Percentiles rank a stretch among this genome's conserved stretches.
Evolutionary conservation across 2,113 vertebrate species (phyloP).

Genomic region (Labrus mixtus): DNA sequence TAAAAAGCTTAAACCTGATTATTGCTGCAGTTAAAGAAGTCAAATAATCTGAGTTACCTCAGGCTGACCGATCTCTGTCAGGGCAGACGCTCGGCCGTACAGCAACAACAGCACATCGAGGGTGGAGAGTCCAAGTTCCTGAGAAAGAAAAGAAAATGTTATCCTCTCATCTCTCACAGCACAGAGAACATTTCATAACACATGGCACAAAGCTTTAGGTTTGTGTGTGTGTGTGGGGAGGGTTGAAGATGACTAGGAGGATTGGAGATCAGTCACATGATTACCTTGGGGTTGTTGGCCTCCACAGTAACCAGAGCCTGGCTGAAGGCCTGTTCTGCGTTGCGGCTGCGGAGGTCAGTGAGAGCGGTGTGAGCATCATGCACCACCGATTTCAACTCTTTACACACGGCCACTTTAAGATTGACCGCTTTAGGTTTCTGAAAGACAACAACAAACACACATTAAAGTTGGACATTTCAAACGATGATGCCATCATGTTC

Average conservation of each 20-base stretch:
- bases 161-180: background rate
- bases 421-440: conserved; percentile 1
- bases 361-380: conserved; percentile 85
- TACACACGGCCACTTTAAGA: background rate
- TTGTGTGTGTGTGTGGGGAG: too few relatives aligned
- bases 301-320: conserved; percentile 80
- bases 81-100: conserved; percentile 88
- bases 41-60: conserved; percentile 85
- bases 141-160: conserved; percentile 7
- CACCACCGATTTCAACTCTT: conserved; percentile 77
- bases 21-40: background rate
- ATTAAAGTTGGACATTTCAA: background rate
- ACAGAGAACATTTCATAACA: too few relatives aligned
- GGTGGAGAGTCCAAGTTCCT: conserved; percentile 86
- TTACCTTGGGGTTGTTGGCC: conserved; percentile 80
- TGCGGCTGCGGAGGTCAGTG: conserved; percentile 84
- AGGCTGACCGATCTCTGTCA: conserved; percentile 90
- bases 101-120: conserved; percentile 87
- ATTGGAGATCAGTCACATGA: background rate
- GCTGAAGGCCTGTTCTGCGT: conserved; percentile 87
- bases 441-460: background rate
- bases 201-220: background rate
- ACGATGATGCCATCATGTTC: too few relatives aligned
- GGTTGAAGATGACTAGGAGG: too few relatives aligned
- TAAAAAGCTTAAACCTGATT: too few relatives aligned